Conservation (phyloP, 2,797 vertebrate genomes). For the Oreonectes daqikongensis region DNA sequence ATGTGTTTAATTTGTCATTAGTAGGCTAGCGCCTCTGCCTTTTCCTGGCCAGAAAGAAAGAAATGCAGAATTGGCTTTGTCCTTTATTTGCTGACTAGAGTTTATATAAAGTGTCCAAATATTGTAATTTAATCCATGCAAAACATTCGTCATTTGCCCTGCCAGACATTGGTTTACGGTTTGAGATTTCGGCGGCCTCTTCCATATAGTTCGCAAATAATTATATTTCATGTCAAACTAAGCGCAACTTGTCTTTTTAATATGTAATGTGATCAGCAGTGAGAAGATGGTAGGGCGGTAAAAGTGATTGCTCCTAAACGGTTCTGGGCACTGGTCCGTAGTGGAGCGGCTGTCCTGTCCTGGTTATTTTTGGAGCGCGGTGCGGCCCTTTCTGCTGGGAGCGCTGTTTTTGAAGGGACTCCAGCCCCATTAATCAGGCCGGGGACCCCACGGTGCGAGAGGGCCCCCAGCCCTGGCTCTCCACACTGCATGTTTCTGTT, state of each 20-base stretch:
- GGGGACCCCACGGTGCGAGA: constrained; percentile 79
- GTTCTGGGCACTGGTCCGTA: constrained; percentile 57
- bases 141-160: constrained; percentile 19
- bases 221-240: constrained; percentile 42
- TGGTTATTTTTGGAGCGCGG: constrained; percentile 83
- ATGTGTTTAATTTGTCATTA: constrained; percentile 64
- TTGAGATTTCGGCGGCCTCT: constrained; percentile 5
- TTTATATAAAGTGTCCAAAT: constrained; percentile 32
- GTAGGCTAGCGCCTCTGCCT: constrained; percentile 56
- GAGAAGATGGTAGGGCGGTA: constrained; percentile 46
- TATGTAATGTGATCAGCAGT: constrained; percentile 42
- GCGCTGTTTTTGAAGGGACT: constrained; percentile 86
- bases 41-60: constrained; percentile 32
- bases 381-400: constrained; percentile 76
- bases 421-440: constrained; percentile 95
- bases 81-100: constrained; percentile 22
- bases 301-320: constrained; percentile 56
- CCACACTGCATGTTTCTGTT: constrained; percentile 85
- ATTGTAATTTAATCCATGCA: constrained; percentile 34
- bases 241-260: constrained; percentile 49
- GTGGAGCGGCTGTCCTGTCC: constrained; percentile 58
- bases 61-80: constrained; percentile 18
- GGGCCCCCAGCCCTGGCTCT: constrained; percentile 81
- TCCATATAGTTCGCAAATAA: constrained; percentile 33
- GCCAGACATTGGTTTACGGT: constrained; percentile 18